Base-by-base conservation (phyloP, 2,888 invertebrate genomes). In the Dynastes grantii region DNA sequence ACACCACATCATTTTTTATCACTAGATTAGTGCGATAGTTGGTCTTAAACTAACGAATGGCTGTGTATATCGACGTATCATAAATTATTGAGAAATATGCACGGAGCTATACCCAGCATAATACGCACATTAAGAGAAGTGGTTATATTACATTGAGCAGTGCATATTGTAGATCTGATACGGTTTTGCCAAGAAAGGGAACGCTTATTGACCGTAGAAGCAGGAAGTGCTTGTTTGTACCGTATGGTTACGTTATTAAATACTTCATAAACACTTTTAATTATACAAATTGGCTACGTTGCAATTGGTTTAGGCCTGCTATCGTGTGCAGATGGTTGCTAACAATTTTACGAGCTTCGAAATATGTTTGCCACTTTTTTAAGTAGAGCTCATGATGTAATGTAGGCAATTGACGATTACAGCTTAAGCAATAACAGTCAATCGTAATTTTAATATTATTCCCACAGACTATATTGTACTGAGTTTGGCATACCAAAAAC, bases 171-270 rank as follows among this genome's bases (percentile, higher is more conserved):
- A 73, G 22, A 37, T 55, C 37, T 40, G 40, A 73, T 58, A 73
- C n/a, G 58, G 55, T 73, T 55, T 29, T 45, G 37, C 55, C 27
- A 73, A 73, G 73, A 73, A 73, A 61, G 58, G 73, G 40, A 58
- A 40, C 45, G 58, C 58, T 73, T 73, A 73, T 58, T 73, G 58
- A 40, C 37, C 73, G 53, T 73, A 58, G 58, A 73, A 73, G 27
- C 73, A 73, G 73, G 73, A 73, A 73, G 73, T 58, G 40, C 40
- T 58, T 58, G 58, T 73, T 73, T 58, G 73, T 58, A 73, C 16
- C 4, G 58, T 11, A 9, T 40, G 73, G 58, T 73, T 73, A 37
- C 40, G 22, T 22, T 73, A 58, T 61, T 73, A 73, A 58, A 58
- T 32, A 16, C 58, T 58, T 58, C 37, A 58, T 73, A 58, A 58